These are phyloP conservation scores for Liparis tanakae DNA, from an alignment of 2,797 vertebrate genomes.

Conservation along the genomic window DNA sequence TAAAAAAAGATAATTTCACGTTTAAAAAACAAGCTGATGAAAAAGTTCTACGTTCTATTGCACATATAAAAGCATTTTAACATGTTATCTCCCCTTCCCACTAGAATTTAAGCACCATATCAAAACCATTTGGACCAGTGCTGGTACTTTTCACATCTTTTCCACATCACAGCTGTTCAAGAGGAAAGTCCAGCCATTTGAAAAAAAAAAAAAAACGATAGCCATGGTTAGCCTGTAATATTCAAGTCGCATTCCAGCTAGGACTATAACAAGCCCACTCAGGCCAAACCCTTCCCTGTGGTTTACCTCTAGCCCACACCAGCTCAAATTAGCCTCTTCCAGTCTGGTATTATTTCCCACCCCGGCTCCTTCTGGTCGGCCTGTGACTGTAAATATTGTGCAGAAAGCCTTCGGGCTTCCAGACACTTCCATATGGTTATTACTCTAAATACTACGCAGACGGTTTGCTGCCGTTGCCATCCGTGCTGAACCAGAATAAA, in stretches of 20 bases:
- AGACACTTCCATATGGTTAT: slow-evolving; percentile 17
- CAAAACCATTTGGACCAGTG: slow-evolving; percentile 12
- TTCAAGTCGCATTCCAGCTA: slow-evolving; percentile 48
- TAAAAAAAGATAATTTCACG: neutral
- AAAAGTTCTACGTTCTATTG: neutral
- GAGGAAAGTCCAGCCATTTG: slow-evolving; percentile 27
- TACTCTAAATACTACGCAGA: slow-evolving; percentile 26
- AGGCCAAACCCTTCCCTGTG: slow-evolving; percentile 41
- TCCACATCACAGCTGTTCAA: slow-evolving; percentile 47
- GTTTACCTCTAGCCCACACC: slow-evolving; percentile 50
- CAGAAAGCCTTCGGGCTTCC: slow-evolving; percentile 12
- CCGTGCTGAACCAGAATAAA: slow-evolving; percentile 29
- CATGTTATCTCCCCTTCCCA: slow-evolving; percentile 1
- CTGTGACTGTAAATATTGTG: slow-evolving; percentile 34
- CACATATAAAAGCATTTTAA: neutral
- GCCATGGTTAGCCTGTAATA: slow-evolving; percentile 22
- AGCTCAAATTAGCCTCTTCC: slow-evolving; percentile 45
- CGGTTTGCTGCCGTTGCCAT: slow-evolving; percentile 6
- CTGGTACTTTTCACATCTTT: slow-evolving; percentile 23
- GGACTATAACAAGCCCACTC: slow-evolving; percentile 44
- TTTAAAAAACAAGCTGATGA: slow-evolving; percentile 2
- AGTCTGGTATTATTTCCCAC: slow-evolving; percentile 47
- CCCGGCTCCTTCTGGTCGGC: slow-evolving; percentile 33
- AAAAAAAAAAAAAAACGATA: neutral
- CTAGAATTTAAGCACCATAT: slow-evolving; percentile 3